phyloP scores from a whole-genome alignment of 1,140 invertebrate genomes.

The Drosophila santomea region DNA sequence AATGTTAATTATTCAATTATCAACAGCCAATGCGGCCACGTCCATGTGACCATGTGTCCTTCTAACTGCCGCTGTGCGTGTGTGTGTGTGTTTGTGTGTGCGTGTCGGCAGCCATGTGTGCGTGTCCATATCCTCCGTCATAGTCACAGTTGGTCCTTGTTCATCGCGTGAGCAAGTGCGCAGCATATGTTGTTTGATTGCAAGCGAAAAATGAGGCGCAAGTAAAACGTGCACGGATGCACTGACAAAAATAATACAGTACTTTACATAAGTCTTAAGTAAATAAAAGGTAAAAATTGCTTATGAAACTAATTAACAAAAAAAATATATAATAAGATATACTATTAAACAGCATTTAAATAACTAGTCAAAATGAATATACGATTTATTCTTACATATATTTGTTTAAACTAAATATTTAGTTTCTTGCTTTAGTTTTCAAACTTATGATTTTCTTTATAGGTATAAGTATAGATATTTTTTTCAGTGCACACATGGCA shows the following conservation, averaged over 20 bases:
- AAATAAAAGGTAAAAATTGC: too few relatives aligned
- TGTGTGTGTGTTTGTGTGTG: slow-evolving; percentile 9
- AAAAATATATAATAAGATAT: too few relatives aligned
- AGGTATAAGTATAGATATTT: not conserved
- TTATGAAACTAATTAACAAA: too few relatives aligned
- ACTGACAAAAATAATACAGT: slow-evolving; percentile 4
- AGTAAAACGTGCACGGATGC: slow-evolving; percentile 41
- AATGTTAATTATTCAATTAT: slow-evolving; percentile 83
- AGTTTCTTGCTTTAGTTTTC: too few relatives aligned
- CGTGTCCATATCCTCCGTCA: slow-evolving; percentile 35
- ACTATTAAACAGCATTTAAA: too few relatives aligned
- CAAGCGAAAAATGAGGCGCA: slow-evolving; percentile 62
- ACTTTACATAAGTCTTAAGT: not conserved
- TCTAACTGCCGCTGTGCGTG: slow-evolving; percentile 41
- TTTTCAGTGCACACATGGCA: slow-evolving; percentile 5
- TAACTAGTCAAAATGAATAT: too few relatives aligned
- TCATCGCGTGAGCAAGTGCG: slow-evolving; percentile 59
- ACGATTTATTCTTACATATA: too few relatives aligned
- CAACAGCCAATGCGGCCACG: slow-evolving; percentile 66
- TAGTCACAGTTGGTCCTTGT: slow-evolving; percentile 62
- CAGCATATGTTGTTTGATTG: slow-evolving; percentile 76
- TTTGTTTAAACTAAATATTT: too few relatives aligned
- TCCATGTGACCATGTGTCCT: slow-evolving; percentile 50
- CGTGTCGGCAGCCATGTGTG: slow-evolving; percentile 2
- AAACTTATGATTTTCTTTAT: not conserved